phyloP scores from a whole-genome alignment of 2,113 vertebrate species.

The Gavialis gangeticus region DNA sequence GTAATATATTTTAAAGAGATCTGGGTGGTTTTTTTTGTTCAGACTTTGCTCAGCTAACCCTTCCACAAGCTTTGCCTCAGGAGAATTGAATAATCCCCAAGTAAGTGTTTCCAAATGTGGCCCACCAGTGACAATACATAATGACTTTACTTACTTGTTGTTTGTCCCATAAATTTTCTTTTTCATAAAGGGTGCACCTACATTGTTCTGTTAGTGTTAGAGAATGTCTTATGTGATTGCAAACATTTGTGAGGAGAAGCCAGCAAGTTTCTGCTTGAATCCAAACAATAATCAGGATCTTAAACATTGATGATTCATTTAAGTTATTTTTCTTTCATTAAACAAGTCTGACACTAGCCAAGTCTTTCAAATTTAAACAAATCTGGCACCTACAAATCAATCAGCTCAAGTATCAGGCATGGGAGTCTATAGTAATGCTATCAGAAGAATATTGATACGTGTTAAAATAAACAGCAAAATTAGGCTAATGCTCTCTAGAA shows the following conservation, averaged over 20 bases:
- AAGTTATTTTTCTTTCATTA: constrained; percentile 58
- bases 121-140: not conserved
- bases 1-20: not conserved
- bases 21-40: not conserved
- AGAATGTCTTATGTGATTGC: constrained; percentile 34
- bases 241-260: constrained; percentile 40
- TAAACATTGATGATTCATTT: constrained; percentile 64
- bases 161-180: not conserved
- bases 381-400: constrained; percentile 52
- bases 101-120: not conserved
- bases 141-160: not conserved
- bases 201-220: not conserved
- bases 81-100: not conserved
- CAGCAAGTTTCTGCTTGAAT: constrained; percentile 58
- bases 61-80: not conserved
- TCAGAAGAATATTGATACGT: constrained; percentile 24
- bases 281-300: constrained; percentile 73
- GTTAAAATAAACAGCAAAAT: constrained; percentile 11
- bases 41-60: not conserved
- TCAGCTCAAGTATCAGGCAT: constrained; percentile 57
- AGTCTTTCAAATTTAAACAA: constrained; percentile 28
- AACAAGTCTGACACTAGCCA: constrained; percentile 61
- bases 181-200: not conserved
- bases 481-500: not conserved
- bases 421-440: constrained; percentile 25